phyloP scores from a whole-genome alignment of 2,113 vertebrate species.

The Laterallus jamaicensis region DNA sequence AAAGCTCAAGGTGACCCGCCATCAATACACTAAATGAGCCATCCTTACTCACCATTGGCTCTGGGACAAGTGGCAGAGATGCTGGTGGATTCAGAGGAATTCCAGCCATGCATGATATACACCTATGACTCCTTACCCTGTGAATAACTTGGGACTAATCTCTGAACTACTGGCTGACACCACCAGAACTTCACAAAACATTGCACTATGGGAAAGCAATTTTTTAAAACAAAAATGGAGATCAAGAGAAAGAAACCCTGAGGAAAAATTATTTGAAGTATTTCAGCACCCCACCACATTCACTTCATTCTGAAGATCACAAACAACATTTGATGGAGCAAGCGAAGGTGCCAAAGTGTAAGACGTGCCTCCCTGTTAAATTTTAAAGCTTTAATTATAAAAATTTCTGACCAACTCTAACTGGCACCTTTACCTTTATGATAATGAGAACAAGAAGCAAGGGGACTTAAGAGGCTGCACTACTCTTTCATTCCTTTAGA shows the following conservation, averaged over 20 bases:
- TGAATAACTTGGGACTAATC: background rate
- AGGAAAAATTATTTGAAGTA: constrained; percentile 11
- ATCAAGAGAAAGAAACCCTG: background rate
- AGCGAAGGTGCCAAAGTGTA: background rate
- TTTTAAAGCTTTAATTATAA: constrained; percentile 19
- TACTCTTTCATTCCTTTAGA: constrained; percentile 1
- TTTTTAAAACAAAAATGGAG: background rate
- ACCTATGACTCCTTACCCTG: background rate
- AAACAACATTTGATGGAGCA: background rate
- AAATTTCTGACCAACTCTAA: background rate
- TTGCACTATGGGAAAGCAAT: background rate
- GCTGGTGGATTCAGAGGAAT: background rate
- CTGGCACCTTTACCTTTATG: background rate
- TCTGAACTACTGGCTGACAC: background rate
- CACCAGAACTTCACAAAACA: background rate
- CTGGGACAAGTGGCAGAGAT: background rate
- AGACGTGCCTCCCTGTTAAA: background rate
- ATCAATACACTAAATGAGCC: background rate
- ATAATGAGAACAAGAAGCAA: background rate
- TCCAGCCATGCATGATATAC: background rate
- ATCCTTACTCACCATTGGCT: background rate
- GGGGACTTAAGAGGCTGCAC: background rate
- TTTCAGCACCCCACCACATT: background rate
- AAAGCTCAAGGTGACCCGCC: background rate
- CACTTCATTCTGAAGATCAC: background rate